These are phyloP conservation scores for Schizotus pectinicornis DNA, from an alignment of 2,888 invertebrate species.

Conservation along the genomic window DNA sequence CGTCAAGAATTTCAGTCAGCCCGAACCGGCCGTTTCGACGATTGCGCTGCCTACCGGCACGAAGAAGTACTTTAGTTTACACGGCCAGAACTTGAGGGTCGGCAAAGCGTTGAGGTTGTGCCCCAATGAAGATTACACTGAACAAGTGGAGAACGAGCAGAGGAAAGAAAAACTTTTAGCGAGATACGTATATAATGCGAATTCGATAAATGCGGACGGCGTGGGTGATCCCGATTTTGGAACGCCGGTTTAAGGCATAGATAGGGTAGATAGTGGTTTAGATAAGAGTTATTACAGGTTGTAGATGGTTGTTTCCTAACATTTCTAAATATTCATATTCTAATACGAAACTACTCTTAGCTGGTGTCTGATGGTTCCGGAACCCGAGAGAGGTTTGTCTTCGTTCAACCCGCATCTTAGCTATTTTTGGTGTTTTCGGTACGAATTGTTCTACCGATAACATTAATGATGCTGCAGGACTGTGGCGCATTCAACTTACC, in stretches of 20 bases:
- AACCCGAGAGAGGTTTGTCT: not conserved
- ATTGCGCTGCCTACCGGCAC: constrained; percentile 41
- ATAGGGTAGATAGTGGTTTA: not conserved
- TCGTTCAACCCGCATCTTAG: not conserved
- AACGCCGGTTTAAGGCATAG: constrained; percentile 65
- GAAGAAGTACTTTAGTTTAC: constrained; percentile 54
- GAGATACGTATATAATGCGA: constrained; percentile 58
- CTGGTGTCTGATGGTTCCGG: not conserved
- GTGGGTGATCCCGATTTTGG: constrained; percentile 74
- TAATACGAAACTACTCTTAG: constrained; percentile 10
- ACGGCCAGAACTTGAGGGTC: constrained; percentile 54
- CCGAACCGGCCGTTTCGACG: constrained; percentile 32
- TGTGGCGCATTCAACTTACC: too few species aligned
- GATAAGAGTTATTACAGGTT: constrained; percentile 5
- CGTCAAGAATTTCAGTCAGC: constrained; percentile 49
- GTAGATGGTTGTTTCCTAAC: constrained; percentile 11
- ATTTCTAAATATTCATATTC: constrained; percentile 24
- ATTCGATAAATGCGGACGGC: constrained; percentile 59
- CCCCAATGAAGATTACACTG: constrained; percentile 52
- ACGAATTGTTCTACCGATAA: not conserved
- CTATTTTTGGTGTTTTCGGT: not conserved
- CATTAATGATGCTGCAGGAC: not conserved
- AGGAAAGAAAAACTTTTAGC: constrained; percentile 57
- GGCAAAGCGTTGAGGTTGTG: constrained; percentile 57
- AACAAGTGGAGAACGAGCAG: constrained; percentile 50